These are phyloP conservation scores for Linyphia triangularis DNA, from an alignment of 2,888 invertebrate species.

Conservation along the genomic window DNA sequence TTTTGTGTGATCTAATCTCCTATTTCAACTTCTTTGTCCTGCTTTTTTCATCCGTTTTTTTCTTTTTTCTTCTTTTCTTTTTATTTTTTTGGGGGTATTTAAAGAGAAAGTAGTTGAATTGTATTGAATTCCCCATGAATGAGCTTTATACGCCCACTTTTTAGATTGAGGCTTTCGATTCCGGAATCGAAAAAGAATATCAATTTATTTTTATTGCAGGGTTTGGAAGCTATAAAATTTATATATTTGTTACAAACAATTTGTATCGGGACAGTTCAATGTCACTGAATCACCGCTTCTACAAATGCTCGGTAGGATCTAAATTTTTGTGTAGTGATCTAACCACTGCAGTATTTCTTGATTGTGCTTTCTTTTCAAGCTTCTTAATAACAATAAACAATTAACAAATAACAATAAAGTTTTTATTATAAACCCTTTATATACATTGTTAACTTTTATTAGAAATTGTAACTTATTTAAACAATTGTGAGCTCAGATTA, in stretches of 20 bases:
- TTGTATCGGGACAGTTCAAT: too few relatives aligned
- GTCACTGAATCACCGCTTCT: too few relatives aligned
- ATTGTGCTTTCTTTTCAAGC: too few relatives aligned
- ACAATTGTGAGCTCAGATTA: too few relatives aligned
- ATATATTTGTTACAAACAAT: constrained; percentile 44
- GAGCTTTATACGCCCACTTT: background rate
- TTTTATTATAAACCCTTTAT: too few relatives aligned
- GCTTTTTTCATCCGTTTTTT: background rate
- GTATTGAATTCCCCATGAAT: background rate
- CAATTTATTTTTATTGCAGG: constrained; percentile 46
- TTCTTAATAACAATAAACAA: too few relatives aligned
- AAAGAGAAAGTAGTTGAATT: background rate
- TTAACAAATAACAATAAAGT: too few relatives aligned
- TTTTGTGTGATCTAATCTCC: background rate
- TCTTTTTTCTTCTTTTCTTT: background rate
- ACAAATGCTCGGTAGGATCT: too few relatives aligned
- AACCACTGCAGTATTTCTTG: too few relatives aligned
- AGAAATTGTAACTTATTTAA: too few relatives aligned
- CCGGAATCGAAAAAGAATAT: constrained; percentile 13
- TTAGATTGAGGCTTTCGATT: background rate
- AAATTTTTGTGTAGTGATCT: too few relatives aligned
- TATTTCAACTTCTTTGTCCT: constrained; percentile 4
- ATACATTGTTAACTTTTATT: too few relatives aligned
- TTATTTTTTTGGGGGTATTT: constrained; percentile 4
- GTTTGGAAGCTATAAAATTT: constrained; percentile 51